phyloP scores from a whole-genome alignment of 2,797 vertebrate species.

The Argyrosomus regius region DNA sequence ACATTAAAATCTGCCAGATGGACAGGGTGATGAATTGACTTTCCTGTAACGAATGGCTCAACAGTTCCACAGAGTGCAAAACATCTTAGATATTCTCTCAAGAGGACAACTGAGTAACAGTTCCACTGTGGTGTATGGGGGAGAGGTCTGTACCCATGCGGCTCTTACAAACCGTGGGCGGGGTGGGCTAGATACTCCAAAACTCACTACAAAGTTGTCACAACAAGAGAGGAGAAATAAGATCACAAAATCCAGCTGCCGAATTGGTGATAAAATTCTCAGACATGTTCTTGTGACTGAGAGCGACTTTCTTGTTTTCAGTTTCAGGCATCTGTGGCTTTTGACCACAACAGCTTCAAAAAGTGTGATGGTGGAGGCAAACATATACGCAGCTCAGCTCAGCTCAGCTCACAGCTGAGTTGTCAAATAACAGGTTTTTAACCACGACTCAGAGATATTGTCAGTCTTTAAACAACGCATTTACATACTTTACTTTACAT shows the following conservation, averaged over 20 bases:
- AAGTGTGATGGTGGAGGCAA: background rate
- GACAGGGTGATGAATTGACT: conserved; percentile 38
- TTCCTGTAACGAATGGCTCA: conserved; percentile 41
- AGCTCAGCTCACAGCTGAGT: conserved; percentile 24
- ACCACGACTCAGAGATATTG: conserved; percentile 1
- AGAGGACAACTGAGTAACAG: conserved; percentile 51
- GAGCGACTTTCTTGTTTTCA: conserved; percentile 17
- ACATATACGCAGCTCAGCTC: background rate
- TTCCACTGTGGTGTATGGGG: conserved; percentile 25
- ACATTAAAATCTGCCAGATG: conserved; percentile 27
- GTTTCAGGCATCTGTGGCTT: conserved; percentile 19
- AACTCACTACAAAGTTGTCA: conserved; percentile 31
- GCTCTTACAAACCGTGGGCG: conserved; percentile 36
- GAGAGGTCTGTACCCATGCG: conserved; percentile 28
- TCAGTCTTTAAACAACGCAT: background rate
- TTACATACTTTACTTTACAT: background rate
- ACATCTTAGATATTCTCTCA: conserved; percentile 31
- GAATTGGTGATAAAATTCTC: conserved; percentile 21
- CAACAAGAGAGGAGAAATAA: background rate
- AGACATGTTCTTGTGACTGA: conserved; percentile 19
- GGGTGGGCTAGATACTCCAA: conserved; percentile 22
- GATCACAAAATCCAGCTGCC: conserved; percentile 5
- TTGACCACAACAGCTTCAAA: conserved; percentile 14
- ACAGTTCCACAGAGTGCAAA: conserved; percentile 39
- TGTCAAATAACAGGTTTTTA: background rate